Percentiles rank a stretch among this genome's conserved stretches.
phyloP scores from a whole-genome alignment of 2,113 vertebrate genomes.

The Dasyprocta punctata region DNA sequence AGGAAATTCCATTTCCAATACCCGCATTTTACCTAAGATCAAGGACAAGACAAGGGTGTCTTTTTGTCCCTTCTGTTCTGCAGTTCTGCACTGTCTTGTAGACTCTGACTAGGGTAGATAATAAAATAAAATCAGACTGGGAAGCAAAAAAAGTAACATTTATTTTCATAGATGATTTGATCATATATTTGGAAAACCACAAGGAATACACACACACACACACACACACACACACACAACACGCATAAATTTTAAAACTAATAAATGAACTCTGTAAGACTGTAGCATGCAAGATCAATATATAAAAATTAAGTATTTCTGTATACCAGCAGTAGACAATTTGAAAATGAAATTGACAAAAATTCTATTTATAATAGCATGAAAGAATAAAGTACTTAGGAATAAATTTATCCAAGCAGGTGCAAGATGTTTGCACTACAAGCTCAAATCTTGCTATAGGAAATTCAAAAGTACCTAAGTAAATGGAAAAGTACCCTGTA shows the following conservation, averaged over 20 bases:
- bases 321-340: not conserved
- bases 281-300: not conserved
- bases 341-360: conserved; percentile 38
- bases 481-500: not conserved
- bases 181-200: conserved; percentile 3
- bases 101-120: not conserved
- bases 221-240: not conserved
- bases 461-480: not conserved
- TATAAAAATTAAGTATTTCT: conserved; percentile 20
- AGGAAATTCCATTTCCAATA: not conserved
- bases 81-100: not conserved
- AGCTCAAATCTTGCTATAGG: not conserved
- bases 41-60: not conserved
- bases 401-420: not conserved
- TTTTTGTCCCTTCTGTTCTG: not conserved
- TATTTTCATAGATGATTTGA: not conserved
- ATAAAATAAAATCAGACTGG: not conserved
- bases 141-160: not conserved
- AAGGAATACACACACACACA: not conserved
- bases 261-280: not conserved
- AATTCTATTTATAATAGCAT: not conserved
- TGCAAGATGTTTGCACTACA: not conserved
- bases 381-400: not conserved
- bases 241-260: not conserved
- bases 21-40: not conserved